Evolutionary conservation across 2,888 invertebrate genomes (phyloP).

Genomic region (Meiosimyza platycephala): DNA sequence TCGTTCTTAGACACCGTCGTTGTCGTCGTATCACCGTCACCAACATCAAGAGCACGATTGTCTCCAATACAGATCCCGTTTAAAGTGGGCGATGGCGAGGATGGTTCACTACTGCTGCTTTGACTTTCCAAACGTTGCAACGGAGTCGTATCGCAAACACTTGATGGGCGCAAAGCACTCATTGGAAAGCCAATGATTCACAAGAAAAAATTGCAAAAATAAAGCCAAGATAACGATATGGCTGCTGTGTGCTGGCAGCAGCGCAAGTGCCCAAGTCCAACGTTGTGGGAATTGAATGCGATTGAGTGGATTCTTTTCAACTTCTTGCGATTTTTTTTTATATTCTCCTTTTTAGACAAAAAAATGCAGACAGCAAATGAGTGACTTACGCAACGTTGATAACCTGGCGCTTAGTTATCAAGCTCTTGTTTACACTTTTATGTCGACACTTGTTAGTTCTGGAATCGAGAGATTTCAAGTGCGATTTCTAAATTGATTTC

Average conservation of each 20-base stretch:
- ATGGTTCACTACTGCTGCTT: conserved; percentile 60
- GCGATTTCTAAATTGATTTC: not conserved
- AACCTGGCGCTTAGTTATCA: conserved; percentile 31
- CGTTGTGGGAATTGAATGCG: not conserved
- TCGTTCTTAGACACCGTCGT: conserved; percentile 27
- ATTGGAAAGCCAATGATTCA: conserved; percentile 39
- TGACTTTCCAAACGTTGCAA: conserved; percentile 59
- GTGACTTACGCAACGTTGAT: not conserved
- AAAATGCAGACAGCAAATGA: too few species aligned
- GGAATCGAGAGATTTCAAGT: not conserved
- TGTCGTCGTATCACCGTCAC: conserved; percentile 11
- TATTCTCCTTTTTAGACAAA: too few species aligned
- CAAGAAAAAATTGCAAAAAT: not conserved
- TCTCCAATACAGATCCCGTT: conserved; percentile 40
- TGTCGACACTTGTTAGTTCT: not conserved
- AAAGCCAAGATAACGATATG: not conserved
- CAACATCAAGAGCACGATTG: not conserved
- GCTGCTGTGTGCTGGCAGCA: not conserved
- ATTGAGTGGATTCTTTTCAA: not conserved
- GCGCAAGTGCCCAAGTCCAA: not conserved
- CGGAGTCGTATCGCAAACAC: conserved; percentile 60
- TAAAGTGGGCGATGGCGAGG: conserved; percentile 53
- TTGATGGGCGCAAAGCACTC: conserved; percentile 55
- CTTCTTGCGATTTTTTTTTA: too few species aligned
- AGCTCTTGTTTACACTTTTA: not conserved